Percentiles rank a stretch among this genome's conserved stretches.
Evolutionary conservation across 2,797 vertebrate species (phyloP).

Genomic region (Spatula clypeata): DNA sequence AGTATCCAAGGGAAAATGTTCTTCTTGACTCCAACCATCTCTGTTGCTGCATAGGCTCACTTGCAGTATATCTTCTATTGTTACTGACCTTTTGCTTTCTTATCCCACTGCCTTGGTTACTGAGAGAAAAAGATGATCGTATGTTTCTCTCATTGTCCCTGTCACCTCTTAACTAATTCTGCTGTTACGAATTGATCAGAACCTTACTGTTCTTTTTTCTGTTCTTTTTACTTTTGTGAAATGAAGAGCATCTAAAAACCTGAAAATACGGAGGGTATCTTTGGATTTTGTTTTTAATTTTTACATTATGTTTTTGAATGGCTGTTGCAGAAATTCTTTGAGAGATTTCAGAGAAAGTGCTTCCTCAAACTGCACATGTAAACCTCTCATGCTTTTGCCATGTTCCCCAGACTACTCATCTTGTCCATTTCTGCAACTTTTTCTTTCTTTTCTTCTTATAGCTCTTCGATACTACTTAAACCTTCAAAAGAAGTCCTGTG

Average conservation of each 20-base stretch:
- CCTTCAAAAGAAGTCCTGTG: not conserved
- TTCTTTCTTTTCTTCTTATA: not conserved
- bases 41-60: not conserved
- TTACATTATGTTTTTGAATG: not conserved
- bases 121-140: not conserved
- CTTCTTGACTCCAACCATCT: not conserved
- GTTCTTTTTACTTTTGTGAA: not conserved
- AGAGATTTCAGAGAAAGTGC: not conserved
- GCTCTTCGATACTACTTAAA: not conserved
- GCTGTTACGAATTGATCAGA: not conserved
- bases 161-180: not conserved
- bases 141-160: not conserved
- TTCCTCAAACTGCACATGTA: not conserved
- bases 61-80: not conserved
- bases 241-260: not conserved
- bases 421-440: not conserved
- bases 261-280: not conserved
- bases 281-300: not conserved
- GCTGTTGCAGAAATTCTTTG: not conserved
- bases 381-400: not conserved
- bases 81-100: not conserved
- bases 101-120: not conserved
- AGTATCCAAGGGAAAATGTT: not conserved
- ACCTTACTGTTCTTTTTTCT: not conserved
- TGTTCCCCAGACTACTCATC: not conserved